Evolutionary conservation across 2,888 invertebrate species (phyloP).

Genomic region (Maniola hyperantus): DNA sequence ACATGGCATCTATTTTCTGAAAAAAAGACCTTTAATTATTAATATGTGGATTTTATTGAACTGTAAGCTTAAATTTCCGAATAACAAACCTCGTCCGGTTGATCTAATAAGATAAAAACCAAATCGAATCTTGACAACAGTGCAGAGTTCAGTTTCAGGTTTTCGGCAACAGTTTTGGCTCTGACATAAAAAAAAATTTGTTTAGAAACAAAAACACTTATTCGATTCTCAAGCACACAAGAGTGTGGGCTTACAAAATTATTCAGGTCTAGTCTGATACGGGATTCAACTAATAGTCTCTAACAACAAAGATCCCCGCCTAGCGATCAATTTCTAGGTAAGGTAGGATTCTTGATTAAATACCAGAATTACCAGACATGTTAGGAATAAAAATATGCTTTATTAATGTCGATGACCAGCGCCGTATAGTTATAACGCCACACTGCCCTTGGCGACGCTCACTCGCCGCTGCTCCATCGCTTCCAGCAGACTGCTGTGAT

Average conservation of each 20-base stretch:
- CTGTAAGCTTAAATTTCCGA: neutral
- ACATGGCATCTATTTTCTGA: slow-evolving; percentile 87
- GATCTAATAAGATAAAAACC: slow-evolving; percentile 94
- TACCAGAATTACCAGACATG: slow-evolving; percentile 49
- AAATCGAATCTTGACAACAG: slow-evolving; percentile 96
- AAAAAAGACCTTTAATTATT: slow-evolving; percentile 44
- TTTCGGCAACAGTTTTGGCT: slow-evolving; percentile 93
- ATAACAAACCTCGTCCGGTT: slow-evolving; percentile 87
- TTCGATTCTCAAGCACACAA: neutral
- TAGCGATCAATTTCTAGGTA: too few relatives aligned
- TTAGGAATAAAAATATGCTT: too few relatives aligned
- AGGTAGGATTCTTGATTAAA: too few relatives aligned
- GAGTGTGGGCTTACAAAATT: neutral
- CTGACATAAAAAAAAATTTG: slow-evolving; percentile 56
- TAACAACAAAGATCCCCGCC: too few relatives aligned
- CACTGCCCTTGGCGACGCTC: too few relatives aligned
- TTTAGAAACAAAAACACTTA: neutral
- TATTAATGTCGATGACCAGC: too few relatives aligned
- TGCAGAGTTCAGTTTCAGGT: slow-evolving; percentile 92
- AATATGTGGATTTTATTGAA: too few relatives aligned
- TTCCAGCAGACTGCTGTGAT: too few relatives aligned
- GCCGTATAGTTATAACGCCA: too few relatives aligned
- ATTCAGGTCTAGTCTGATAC: neutral
- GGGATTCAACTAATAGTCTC: too few relatives aligned
- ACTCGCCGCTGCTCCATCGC: too few relatives aligned